These are phyloP conservation scores for Montipora capricornis DNA, from an alignment of 64 coral and sea anemone genomes.

Conservation along the genomic window DNA sequence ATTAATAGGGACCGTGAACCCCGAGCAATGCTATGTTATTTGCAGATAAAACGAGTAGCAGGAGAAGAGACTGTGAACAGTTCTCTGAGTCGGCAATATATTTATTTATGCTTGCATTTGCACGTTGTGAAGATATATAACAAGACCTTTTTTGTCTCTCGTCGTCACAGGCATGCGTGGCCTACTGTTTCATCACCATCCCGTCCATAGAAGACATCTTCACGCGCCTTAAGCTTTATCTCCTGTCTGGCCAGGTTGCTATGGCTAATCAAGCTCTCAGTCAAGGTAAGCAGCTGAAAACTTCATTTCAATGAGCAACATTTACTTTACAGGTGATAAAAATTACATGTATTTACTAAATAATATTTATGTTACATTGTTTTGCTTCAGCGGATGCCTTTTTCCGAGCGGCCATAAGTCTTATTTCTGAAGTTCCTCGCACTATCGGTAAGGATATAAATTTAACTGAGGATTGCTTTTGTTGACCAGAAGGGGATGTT, in stretches of 20 bases:
- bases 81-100: too few relatives aligned
- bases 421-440: slow-evolving; percentile 91
- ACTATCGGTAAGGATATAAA: slow-evolving; percentile 81
- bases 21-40: too few relatives aligned
- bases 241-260: slow-evolving; percentile 91
- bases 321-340: too few relatives aligned
- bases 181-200: slow-evolving; percentile 97
- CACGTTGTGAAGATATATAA: not conserved
- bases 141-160: not conserved
- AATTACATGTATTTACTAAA: too few relatives aligned
- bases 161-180: slow-evolving; percentile 82
- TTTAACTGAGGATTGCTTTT: not conserved
- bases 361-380: too few relatives aligned
- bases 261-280: slow-evolving; percentile 98
- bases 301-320: not conserved
- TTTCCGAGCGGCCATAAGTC: slow-evolving; percentile 85
- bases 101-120: too few relatives aligned
- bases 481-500: not conserved
- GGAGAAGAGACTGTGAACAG: too few relatives aligned
- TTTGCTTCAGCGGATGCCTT: slow-evolving; percentile 90
- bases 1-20: too few relatives aligned
- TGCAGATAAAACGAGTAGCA: too few relatives aligned
- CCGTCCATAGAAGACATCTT: slow-evolving; percentile 94
- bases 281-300: slow-evolving; percentile 71
- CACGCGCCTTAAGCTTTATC: slow-evolving; percentile 87